These are phyloP conservation scores for Accipiter cooperii DNA, from an alignment of 2,113 vertebrate genomes.

Conservation along the genomic window DNA sequence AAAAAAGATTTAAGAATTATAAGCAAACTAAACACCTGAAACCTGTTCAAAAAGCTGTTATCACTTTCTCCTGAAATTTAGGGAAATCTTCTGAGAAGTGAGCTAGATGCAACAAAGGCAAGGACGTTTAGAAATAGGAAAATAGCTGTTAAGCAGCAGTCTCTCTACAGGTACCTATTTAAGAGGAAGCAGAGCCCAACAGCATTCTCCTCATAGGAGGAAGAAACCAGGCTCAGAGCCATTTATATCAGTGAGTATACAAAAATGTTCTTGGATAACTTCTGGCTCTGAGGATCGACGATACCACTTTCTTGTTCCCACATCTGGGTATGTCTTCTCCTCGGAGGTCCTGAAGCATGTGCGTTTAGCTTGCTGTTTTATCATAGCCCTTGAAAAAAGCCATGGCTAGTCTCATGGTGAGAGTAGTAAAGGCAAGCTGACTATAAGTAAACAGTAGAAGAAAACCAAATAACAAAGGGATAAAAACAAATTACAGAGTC, in stretches of 20 bases:
- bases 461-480: not conserved
- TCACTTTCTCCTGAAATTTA: not conserved
- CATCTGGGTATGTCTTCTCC: not conserved
- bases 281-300: not conserved
- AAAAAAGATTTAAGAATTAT: not conserved
- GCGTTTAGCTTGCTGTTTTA: not conserved
- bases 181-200: not conserved
- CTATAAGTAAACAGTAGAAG: fast-evolving
- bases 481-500: not conserved
- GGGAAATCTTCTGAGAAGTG: not conserved
- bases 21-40: not conserved
- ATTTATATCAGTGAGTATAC: not conserved
- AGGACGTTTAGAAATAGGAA: not conserved
- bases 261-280: not conserved
- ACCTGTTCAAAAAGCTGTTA: not conserved
- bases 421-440: not conserved
- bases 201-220: not conserved
- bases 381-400: not conserved
- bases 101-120: not conserved
- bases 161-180: not conserved
- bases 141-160: not conserved
- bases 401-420: not conserved
- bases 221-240: not conserved
- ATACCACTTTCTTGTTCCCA: not conserved
- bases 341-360: not conserved